Base-by-base conservation (phyloP, 2,888 invertebrate genomes). In the Chloroclysta siterata region DNA sequence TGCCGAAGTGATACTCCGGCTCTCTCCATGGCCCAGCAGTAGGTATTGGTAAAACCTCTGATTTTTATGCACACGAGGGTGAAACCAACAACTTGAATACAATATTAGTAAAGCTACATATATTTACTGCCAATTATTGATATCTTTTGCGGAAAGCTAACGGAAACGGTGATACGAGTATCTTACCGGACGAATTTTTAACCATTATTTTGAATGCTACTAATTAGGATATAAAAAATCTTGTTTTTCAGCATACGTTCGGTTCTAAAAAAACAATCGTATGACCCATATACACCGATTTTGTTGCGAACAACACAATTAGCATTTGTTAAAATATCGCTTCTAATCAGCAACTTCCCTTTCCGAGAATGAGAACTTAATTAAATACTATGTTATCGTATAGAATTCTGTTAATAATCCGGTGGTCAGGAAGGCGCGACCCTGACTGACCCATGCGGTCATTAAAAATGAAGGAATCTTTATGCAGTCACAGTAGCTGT, bases 401-500 rank as follows among this genome's bases (percentile, higher is more conserved):
- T 63, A 52, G 59, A 66, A 63, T 71, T 71, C 69, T 65, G 68
- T 65, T 63, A 64, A 67, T 71, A 70, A 67, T 67, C 68, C 67
- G 55, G 60, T 65, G 69, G 81, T 71, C 83, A 89, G 91, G 91
- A 92, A 90, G 82, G 78, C 63, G 81, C 65, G 88, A 88, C 89
- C 89, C 68, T 61, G 39, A n/a, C 68, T 79, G 84, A 87, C 89
- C 81, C 66, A 75, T 68, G 80, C 78, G 73, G 77, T 79, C 72
- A 80, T 84, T 84, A 87, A 85, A 85, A 85, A 83, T 84, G 77
- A 88, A 85, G 78, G 83, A 79, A 80, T 81, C 85, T 75, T 83
- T 88, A 66, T 69, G 47, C 15, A 55, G 53, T 62, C 63, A 84
- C 78, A 86, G 82, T 72, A 73, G 73, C 33, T 55, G 72, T 79